These are phyloP conservation scores for Burhinus bistriatus DNA, from an alignment of 2,113 vertebrate species.

Conservation along the genomic window DNA sequence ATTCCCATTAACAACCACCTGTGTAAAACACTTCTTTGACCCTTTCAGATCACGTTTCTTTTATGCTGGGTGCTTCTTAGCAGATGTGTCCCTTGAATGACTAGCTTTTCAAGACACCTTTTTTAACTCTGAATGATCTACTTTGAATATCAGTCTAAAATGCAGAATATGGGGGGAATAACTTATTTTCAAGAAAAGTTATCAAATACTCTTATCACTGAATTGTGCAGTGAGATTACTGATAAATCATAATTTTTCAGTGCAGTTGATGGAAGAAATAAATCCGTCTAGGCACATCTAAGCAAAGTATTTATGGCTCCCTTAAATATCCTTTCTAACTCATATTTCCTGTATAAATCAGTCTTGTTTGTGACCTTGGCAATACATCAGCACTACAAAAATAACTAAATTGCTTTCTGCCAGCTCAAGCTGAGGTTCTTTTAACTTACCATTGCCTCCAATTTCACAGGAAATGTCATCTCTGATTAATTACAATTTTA, in stretches of 20 bases:
- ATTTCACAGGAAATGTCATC: not conserved
- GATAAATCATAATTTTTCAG: slow-evolving; percentile 29
- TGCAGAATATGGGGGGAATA: not conserved
- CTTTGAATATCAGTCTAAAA: not conserved
- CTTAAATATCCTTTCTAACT: slow-evolving; percentile 27
- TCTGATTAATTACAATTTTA: not conserved
- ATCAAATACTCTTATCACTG: not conserved
- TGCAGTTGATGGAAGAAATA: slow-evolving; percentile 36
- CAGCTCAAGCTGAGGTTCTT: slow-evolving; percentile 8
- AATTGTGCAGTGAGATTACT: slow-evolving; percentile 17
- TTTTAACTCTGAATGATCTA: not conserved
- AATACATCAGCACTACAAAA: slow-evolving; percentile 4
- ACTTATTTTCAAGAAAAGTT: slow-evolving; percentile 28
- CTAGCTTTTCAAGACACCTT: not conserved
- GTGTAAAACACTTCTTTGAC: not conserved
- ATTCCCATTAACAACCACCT: not conserved
- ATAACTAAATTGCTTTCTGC: slow-evolving; percentile 42
- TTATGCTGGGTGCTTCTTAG: not conserved
- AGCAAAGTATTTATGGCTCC: slow-evolving; percentile 15
- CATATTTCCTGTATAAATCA: slow-evolving; percentile 33
- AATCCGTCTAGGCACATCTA: slow-evolving; percentile 36
- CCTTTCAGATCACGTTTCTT: not conserved
- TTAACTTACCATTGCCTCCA: slow-evolving; percentile 21
- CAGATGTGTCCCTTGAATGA: not conserved
- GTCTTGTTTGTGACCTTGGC: slow-evolving; percentile 42